A percentile compares a stretch with the other conserved stretches of the same genome.
Conservation (phyloP, 2,797 vertebrate genomes). For the Tadarida brasiliensis region DNA sequence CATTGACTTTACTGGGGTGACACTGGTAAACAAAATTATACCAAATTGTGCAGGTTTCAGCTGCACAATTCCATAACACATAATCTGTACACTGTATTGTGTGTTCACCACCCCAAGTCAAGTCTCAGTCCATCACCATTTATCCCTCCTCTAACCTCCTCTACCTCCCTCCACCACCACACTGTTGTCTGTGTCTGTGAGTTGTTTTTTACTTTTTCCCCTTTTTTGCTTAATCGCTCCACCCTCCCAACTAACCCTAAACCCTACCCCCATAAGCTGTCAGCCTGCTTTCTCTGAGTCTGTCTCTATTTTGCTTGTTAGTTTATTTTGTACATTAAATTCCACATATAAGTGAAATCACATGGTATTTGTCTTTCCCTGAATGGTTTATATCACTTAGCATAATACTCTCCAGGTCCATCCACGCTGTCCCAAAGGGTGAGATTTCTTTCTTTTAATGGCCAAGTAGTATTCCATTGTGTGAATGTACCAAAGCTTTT, state of each 20-base stretch:
- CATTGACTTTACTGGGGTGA: neutral
- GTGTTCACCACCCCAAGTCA: neutral
- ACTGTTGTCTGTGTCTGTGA: neutral
- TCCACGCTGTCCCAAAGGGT: neutral
- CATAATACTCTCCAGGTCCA: neutral
- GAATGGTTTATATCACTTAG: neutral
- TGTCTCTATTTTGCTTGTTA: neutral
- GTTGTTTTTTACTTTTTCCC: neutral
- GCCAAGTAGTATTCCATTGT: neutral
- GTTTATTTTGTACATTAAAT: neutral
- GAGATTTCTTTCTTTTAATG: neutral
- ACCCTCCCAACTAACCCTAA: neutral
- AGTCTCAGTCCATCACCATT: neutral
- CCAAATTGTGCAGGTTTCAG: too few relatives aligned
- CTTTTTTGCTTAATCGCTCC: neutral
- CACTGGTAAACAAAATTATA: neutral
- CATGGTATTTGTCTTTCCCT: neutral
- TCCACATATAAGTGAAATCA: neutral
- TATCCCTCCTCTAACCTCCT: neutral
- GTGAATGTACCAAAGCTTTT: neutral
- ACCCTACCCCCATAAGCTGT: neutral
- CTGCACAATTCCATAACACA: neutral
- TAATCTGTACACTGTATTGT: neutral
- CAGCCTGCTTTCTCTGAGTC: neutral
- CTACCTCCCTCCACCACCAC: neutral